Percentiles rank a stretch among this genome's conserved stretches.
These are phyloP conservation scores for Entomyzon cyanotis DNA, from an alignment of 2,113 vertebrate genomes.

Conservation along the genomic window DNA sequence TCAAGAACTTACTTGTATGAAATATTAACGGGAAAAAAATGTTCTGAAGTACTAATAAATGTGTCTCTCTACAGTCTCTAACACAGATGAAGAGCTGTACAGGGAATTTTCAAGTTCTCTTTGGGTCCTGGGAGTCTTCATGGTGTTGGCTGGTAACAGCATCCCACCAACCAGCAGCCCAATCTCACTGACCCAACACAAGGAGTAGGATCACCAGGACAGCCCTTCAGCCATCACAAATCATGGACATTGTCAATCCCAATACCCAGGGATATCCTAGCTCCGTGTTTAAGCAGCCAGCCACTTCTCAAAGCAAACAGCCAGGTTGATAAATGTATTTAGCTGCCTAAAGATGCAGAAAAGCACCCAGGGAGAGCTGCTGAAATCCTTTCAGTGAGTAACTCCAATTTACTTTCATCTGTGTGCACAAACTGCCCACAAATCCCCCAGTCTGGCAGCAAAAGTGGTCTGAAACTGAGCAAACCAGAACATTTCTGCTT, in stretches of 20 bases:
- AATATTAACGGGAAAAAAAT: conserved; percentile 31
- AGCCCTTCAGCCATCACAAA: background rate
- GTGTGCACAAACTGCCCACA: rapidly evolving
- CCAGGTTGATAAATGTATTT: background rate
- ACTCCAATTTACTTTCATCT: background rate
- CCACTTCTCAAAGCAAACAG: background rate
- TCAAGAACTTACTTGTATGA: background rate
- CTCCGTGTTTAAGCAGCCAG: background rate
- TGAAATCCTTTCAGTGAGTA: background rate
- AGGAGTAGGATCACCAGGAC: rapidly evolving
- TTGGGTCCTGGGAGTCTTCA: rapidly evolving
- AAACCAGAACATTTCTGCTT: background rate
- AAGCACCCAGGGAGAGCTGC: background rate
- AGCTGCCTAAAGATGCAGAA: background rate
- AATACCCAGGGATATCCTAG: background rate
- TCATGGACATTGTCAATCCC: background rate
- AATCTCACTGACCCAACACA: rapidly evolving
- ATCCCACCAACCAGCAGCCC: background rate
- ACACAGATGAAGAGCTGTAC: background rate
- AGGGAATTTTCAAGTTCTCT: background rate
- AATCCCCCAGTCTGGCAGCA: background rate
- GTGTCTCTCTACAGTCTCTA: background rate
- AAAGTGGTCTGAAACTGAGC: background rate
- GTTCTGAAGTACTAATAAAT: conserved; percentile 9
- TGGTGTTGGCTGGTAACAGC: background rate